These are phyloP conservation scores for Microchirus variegatus DNA, from an alignment of 2,797 vertebrate genomes.

Conservation along the genomic window DNA sequence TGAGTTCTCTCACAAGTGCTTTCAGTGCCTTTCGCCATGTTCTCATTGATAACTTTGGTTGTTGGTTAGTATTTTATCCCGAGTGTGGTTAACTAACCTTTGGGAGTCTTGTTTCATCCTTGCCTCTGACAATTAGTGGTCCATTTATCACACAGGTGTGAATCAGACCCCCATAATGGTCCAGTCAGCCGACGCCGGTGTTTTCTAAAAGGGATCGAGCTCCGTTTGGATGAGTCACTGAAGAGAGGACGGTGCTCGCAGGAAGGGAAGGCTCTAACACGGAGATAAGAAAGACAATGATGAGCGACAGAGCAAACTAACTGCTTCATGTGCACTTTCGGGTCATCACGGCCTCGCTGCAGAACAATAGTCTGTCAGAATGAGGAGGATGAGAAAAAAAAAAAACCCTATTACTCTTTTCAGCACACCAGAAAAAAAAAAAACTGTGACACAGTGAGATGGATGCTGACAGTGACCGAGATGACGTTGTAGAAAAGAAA, in stretches of 20 bases:
- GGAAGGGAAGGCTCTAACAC: conserved; percentile 21
- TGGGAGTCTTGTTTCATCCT: neutral
- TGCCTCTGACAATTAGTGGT: neutral
- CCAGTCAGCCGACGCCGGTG: conserved; percentile 3
- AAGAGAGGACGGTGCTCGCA: conserved; percentile 3
- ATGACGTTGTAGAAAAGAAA: too few species aligned
- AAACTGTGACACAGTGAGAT: neutral
- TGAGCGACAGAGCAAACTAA: conserved; percentile 12
- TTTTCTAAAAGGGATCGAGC: conserved; percentile 32
- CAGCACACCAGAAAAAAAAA: neutral
- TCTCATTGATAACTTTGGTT: too few species aligned
- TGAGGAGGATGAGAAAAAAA: conserved; percentile 1
- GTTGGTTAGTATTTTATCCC: too few species aligned
- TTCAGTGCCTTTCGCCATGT: too few species aligned
- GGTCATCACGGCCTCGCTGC: conserved; percentile 11
- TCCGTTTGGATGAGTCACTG: conserved; percentile 38
- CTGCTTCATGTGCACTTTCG: conserved; percentile 19
- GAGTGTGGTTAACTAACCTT: neutral
- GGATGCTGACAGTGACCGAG: too few species aligned
- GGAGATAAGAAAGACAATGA: conserved; percentile 25
- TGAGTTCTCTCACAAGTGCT: too few species aligned
- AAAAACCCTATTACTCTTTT: conserved; percentile 5
- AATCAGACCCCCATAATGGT: conserved; percentile 23
- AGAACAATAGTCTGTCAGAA: conserved; percentile 11
- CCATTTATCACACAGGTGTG: conserved; percentile 5